A percentile compares a stretch with the other conserved stretches of the same genome.
phyloP scores from a whole-genome alignment of 1,140 invertebrate genomes.

The Sycophila sp. region DNA sequence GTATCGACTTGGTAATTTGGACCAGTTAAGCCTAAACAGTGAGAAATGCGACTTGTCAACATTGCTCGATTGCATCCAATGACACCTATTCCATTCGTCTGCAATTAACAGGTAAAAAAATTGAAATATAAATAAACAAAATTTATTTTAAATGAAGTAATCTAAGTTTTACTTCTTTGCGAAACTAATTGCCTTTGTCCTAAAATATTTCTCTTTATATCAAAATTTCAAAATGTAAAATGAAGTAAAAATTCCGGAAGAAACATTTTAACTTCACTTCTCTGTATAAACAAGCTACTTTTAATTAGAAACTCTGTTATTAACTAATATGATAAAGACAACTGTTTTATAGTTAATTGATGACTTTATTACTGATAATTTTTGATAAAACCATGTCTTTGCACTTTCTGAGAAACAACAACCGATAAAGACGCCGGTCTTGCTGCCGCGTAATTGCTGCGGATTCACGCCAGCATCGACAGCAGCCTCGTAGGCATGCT shows the following conservation, averaged over 20 bases:
- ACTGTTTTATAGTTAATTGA: background rate
- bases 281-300: background rate
- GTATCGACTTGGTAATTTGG: constrained; percentile 62
- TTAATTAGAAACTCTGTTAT: background rate
- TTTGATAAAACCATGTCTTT: background rate
- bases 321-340: background rate
- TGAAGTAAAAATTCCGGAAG: too few species aligned
- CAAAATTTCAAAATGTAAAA: too few species aligned
- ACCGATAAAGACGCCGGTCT: constrained; percentile 85
- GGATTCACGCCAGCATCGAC: constrained; percentile 80
- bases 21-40: constrained; percentile 42
- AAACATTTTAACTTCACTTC: too few species aligned
- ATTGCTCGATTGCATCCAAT: constrained; percentile 40
- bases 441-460: constrained; percentile 71
- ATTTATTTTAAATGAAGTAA: too few species aligned
- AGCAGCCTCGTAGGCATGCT: constrained; percentile 86
- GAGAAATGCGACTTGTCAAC: constrained; percentile 46
- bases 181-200: too few species aligned
- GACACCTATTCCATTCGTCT: constrained; percentile 30
- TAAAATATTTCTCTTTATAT: too few species aligned
- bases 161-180: too few species aligned
- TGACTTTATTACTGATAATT: background rate
- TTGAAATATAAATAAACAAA: too few species aligned
- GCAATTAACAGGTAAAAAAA: background rate
- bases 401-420: constrained; percentile 79